Evolutionary conservation across 2,113 vertebrate species (phyloP).

Genomic region (Lathamus discolor): DNA sequence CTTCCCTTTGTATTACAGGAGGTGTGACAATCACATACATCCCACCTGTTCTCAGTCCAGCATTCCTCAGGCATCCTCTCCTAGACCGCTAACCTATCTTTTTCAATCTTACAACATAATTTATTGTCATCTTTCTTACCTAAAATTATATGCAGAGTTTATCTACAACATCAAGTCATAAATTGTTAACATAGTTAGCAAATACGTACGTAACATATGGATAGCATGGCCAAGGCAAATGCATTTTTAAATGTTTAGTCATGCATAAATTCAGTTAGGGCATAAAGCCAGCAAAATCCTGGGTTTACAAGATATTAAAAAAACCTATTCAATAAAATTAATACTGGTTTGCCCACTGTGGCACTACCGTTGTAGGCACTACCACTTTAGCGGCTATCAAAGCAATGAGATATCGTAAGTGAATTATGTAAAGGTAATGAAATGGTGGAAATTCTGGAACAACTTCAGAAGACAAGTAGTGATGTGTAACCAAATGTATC

Average conservation of each 20-base stretch:
- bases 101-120: background rate
- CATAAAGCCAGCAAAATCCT: background rate
- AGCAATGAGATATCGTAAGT: background rate
- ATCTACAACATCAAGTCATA: background rate
- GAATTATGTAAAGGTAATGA: background rate
- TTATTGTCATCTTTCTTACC: background rate
- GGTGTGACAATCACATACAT: background rate
- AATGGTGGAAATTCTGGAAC: background rate
- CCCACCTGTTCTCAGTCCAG: background rate
- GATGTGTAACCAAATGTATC: background rate
- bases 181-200: background rate
- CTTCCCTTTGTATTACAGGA: background rate
- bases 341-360: background rate
- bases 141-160: background rate
- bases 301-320: background rate
- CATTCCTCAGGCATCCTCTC: background rate
- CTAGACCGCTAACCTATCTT: background rate
- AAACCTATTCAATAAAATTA: background rate
- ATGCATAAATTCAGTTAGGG: background rate
- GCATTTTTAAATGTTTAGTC: background rate
- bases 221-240: background rate
- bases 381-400: background rate
- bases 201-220: background rate
- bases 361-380: background rate
- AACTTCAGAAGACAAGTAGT: background rate